These are phyloP conservation scores for Lasioglossum figueresi DNA, from an alignment of 2,888 invertebrate genomes.

Conservation along the genomic window DNA sequence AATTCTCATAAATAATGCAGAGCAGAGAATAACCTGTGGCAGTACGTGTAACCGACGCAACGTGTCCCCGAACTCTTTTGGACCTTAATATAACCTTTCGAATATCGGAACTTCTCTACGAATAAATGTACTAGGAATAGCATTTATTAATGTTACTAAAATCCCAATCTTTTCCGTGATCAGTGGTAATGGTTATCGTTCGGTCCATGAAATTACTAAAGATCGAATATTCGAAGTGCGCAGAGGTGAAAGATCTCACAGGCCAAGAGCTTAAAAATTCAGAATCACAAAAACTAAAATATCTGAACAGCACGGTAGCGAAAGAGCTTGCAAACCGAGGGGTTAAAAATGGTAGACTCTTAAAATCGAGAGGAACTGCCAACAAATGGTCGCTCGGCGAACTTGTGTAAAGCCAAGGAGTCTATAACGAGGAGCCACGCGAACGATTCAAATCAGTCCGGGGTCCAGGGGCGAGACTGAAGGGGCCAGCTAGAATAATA, in stretches of 20 bases:
- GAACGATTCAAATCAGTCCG: background rate
- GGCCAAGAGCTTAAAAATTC: too few species aligned
- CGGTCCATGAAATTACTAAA: too few species aligned
- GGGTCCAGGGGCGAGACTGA: slow-evolving; percentile 27
- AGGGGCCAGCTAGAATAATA: slow-evolving; percentile 63
- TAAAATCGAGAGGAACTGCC: background rate
- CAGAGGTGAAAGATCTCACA: too few species aligned
- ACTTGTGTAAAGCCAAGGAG: background rate
- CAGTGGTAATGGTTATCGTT: too few species aligned
- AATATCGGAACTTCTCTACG: background rate
- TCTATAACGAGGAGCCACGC: background rate
- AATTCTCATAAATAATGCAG: slow-evolving; percentile 36
- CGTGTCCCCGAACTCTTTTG: background rate
- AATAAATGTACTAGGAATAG: too few species aligned
- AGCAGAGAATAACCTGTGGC: background rate
- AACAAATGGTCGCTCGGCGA: background rate
- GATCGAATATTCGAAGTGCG: too few species aligned
- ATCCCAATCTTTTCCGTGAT: too few species aligned
- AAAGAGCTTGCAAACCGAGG: too few species aligned
- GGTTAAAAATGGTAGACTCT: background rate
- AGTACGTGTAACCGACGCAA: slow-evolving; percentile 18
- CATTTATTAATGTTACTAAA: too few species aligned
- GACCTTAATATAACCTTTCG: background rate
- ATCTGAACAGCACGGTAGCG: too few species aligned
- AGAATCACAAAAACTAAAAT: too few species aligned